These are phyloP conservation scores for Nomada flava DNA, from an alignment of 2,888 invertebrate genomes.

Conservation along the genomic window DNA sequence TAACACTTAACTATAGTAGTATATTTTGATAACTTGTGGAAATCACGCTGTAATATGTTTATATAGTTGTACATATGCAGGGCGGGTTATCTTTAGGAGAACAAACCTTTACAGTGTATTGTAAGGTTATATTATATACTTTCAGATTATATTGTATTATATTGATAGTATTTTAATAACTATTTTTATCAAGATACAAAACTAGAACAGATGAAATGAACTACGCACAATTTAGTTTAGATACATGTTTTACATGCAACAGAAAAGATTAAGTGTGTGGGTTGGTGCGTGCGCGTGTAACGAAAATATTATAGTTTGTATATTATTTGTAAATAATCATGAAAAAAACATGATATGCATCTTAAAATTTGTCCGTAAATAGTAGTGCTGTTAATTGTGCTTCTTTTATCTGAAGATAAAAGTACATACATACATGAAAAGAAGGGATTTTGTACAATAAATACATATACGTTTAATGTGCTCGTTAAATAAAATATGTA, in stretches of 20 bases:
- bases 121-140: constrained; percentile 1
- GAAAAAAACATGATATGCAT: neutral
- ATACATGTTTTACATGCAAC: constrained; percentile 11
- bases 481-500: neutral
- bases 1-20: constrained; percentile 39
- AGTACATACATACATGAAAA: neutral
- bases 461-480: neutral
- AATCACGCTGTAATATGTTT: constrained; percentile 48
- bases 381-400: neutral
- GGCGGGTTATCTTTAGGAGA: constrained; percentile 21
- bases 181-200: constrained; percentile 24
- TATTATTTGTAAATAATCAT: constrained; percentile 52
- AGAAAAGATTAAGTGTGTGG: constrained; percentile 21
- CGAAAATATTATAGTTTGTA: constrained; percentile 15
- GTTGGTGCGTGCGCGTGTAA: constrained; percentile 1
- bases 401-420: constrained; percentile 11
- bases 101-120: neutral
- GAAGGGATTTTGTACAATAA: constrained; percentile 35
- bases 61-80: constrained; percentile 57
- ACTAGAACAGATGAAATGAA: constrained; percentile 35
- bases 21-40: constrained; percentile 64
- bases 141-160: constrained; percentile 2
- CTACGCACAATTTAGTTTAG: constrained; percentile 57
- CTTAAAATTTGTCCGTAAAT: constrained; percentile 23
- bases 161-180: constrained; percentile 29